Conservation (phyloP, 1,140 invertebrate species). For the Drosophila truncata region DNA sequence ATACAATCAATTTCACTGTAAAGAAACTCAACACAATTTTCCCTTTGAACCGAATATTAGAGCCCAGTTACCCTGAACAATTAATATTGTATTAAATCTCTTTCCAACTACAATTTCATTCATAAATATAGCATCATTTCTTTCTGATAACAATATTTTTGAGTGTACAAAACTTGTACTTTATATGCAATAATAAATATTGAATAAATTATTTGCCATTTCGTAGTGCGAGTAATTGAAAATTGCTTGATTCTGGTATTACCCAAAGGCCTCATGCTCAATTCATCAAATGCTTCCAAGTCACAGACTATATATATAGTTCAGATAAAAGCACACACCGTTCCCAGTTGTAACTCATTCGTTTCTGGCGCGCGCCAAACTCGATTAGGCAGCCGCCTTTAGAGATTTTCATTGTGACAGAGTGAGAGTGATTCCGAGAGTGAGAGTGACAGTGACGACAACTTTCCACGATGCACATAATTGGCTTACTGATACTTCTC, state of each 20-base stretch:
- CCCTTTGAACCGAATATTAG: no score
- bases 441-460: conserved; percentile 25
- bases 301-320: conserved; percentile 40
- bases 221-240: conserved; percentile 24
- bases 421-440: conserved; percentile 21
- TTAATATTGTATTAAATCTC: no score
- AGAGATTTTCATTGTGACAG: conserved; percentile 36
- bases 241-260: conserved; percentile 47
- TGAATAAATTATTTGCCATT: conserved; percentile 27
- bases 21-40: no score
- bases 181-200: conserved; percentile 31
- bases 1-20: no score
- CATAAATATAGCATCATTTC: no score
- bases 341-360: conserved; percentile 57
- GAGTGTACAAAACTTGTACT: background rate
- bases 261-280: conserved; percentile 27
- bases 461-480: conserved; percentile 39
- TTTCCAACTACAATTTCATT: no score
- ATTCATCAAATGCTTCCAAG: conserved; percentile 38
- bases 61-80: no score
- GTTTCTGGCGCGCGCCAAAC: conserved; percentile 39
- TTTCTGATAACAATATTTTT: background rate
- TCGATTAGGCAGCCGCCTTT: conserved; percentile 54
- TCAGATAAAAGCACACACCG: conserved; percentile 57
- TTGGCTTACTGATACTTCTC: conserved; percentile 72